These are phyloP conservation scores for Psittacula cyanocephala DNA, from an alignment of 2,113 vertebrate species.

Conservation along the genomic window DNA sequence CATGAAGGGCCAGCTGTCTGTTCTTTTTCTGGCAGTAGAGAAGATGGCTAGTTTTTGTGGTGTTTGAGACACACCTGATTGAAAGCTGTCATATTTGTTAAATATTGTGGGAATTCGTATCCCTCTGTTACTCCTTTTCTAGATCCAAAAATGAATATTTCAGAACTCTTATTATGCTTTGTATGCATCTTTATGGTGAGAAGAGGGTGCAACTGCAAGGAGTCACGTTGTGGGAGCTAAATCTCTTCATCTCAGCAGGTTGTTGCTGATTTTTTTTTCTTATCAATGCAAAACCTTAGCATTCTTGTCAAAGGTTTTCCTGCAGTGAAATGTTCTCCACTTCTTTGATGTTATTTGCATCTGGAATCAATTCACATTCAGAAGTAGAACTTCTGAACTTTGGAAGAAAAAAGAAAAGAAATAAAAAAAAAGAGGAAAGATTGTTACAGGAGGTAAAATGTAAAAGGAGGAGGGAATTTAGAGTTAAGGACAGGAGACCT, in stretches of 20 bases:
- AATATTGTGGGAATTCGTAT: neutral
- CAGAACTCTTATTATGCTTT: neutral
- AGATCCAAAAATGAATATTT: neutral
- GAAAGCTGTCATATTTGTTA: neutral
- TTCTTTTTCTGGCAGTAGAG: neutral
- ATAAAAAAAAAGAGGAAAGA: neutral
- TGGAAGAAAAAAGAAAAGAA: neutral
- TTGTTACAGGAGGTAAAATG: neutral
- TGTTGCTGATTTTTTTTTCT: neutral
- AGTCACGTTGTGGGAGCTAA: neutral
- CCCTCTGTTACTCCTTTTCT: neutral
- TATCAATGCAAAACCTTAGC: neutral
- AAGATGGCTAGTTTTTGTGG: neutral
- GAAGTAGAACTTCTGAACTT: neutral
- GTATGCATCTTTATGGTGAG: neutral
- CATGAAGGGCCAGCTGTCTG: neutral
- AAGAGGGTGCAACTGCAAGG: neutral
- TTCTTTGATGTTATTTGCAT: constrained; percentile 9
- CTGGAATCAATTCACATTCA: neutral
- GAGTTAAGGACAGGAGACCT: neutral
- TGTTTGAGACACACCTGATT: neutral
- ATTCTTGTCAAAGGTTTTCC: neutral
- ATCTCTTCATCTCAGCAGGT: neutral
- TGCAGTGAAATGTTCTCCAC: neutral
- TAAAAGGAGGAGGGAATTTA: neutral